Evolutionary conservation across 2,113 vertebrate genomes (phyloP), one percentile per base, ranked within the genome.

Genomic region (Rhea pennata): DNA sequence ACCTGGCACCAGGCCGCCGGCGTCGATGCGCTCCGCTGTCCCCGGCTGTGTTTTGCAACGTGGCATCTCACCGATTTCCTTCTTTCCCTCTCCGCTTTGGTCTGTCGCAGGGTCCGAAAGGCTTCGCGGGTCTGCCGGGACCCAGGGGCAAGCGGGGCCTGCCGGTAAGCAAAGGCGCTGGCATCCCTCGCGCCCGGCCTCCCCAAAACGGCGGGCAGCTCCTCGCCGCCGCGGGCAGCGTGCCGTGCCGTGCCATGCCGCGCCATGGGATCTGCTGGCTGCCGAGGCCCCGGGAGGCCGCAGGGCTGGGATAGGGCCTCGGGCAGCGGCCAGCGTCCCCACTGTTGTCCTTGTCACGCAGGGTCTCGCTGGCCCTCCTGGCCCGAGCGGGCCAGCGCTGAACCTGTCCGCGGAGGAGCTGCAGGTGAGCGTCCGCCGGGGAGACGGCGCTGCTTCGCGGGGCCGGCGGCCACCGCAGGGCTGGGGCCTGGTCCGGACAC

Each of bases 71-170:
- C 26, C 70, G 8, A 65, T 20, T 51, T 23, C 40, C 19, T 36
- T 58, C 70, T 87, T 56, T 80, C n/a, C 46, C 81, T 54, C 40
- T 72, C 12, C 21, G 4, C 81, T 83, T 53, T 16, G 0, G 81
- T 80, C 94, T 81, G 58, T 5, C 53, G 51, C 95, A 99, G 99
- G 99, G 99, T 31, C 98, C 97, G 22, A 98, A 99, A 97, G 99
- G 99, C 42, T 98, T 98, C 88, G 97, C 95, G 2, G 99, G 99
- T 66, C 95, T 88, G 15, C 97, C 98, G 8, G 99, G 99, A 65
- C 84, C 95, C 50, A 88, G 96, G 62, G 99, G 99, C 33, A 89
- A 33, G 1, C 98, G 75, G 0, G 99, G 99, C 8, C 61, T 95
- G 16, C 98, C 98, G 12, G 99, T 99, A 90, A 98, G 98, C 89